Conservation (phyloP, 2,797 vertebrate genomes). For the Microtus agrestis region DNA sequence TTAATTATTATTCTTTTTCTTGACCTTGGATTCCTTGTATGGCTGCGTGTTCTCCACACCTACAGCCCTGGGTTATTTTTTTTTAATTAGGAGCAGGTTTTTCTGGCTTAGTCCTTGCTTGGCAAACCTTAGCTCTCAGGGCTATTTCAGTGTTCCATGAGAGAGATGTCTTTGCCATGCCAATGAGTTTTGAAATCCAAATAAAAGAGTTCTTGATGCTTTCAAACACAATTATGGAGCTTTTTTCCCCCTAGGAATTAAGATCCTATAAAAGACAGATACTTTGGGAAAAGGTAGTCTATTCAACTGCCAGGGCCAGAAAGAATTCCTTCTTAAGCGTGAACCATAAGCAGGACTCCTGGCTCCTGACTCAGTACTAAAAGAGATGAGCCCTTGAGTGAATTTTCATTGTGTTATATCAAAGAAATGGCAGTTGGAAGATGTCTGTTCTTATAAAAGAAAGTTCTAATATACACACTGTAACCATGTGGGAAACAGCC, state of each 20-base stretch:
- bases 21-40: background rate
- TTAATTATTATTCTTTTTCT: conserved; percentile 8
- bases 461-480: background rate
- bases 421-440: background rate
- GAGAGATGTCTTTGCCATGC: background rate
- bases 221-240: background rate
- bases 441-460: background rate
- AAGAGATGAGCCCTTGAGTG: background rate
- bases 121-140: background rate
- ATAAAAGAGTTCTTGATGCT: background rate
- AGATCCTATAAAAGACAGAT: background rate
- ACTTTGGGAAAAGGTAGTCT: background rate
- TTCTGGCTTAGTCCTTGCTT: background rate
- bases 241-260: background rate
- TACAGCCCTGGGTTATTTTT: background rate
- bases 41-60: background rate
- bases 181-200: background rate
- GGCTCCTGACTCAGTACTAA: background rate
- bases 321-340: background rate
- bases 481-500: background rate
- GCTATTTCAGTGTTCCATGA: background rate
- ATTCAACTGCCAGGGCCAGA: background rate
- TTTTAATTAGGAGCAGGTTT: background rate
- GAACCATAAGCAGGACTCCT: background rate
- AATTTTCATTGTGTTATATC: background rate